These are phyloP conservation scores for Nowickia ferox DNA, from an alignment of 2,888 invertebrate genomes.

Conservation along the genomic window DNA sequence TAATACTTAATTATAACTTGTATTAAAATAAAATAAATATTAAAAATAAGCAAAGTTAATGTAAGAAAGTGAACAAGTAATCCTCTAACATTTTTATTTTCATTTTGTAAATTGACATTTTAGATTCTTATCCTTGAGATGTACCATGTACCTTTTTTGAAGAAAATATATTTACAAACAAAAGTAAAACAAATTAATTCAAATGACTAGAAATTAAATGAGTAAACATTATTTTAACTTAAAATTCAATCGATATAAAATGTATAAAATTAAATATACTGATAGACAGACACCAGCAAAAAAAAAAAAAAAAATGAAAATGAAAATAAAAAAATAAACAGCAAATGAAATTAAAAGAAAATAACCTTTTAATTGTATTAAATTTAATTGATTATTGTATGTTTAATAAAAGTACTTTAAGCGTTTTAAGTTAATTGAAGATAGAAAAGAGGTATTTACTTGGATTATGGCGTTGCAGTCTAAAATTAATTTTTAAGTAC, in stretches of 20 bases:
- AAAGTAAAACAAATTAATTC: conserved; percentile 10
- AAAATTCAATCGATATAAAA: conserved; percentile 28
- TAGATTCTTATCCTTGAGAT: conserved; percentile 49
- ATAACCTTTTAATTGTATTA: conserved; percentile 21
- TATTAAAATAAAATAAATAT: background rate
- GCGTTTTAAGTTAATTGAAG: conserved; percentile 16
- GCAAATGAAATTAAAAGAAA: conserved; percentile 40
- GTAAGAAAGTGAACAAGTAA: conserved; percentile 9
- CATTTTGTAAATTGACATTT: conserved; percentile 28
- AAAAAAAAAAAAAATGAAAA: conserved; percentile 7
- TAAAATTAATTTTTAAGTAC: conserved; percentile 64
- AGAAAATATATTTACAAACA: background rate
- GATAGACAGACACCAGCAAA: background rate
- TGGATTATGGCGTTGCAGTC: conserved; percentile 59
- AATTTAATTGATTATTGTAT: conserved; percentile 47
- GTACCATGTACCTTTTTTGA: conserved; percentile 66
- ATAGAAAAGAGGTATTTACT: conserved; percentile 23
- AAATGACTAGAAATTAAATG: background rate
- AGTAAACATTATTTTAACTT: background rate
- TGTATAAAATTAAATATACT: conserved; percentile 25
- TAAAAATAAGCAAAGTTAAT: background rate
- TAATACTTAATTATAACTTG: conserved; percentile 34
- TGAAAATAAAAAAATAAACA: background rate
- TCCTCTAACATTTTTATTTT: background rate
- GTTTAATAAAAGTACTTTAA: conserved; percentile 31